phyloP scores from a whole-genome alignment of 2,888 invertebrate genomes.

The Crematogaster levior region DNA sequence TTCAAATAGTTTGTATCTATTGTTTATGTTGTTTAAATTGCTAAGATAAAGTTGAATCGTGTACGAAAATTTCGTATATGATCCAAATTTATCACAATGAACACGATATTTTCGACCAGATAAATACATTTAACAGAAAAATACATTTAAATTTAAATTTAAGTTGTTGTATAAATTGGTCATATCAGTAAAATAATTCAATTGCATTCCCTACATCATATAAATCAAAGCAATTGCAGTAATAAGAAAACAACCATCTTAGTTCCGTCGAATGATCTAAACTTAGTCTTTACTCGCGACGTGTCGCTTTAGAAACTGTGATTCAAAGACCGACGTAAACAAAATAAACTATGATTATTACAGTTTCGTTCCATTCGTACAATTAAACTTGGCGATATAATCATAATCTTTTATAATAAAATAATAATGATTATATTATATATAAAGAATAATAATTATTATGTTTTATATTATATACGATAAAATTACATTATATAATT shows the following conservation, averaged over 20 bases:
- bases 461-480: background rate
- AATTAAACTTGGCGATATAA: background rate
- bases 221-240: background rate
- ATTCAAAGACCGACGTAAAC: slow-evolving; percentile 1
- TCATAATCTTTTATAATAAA: background rate
- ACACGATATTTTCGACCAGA: background rate
- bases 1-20: background rate
- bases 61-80: background rate
- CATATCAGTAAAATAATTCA: background rate
- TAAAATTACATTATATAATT: background rate
- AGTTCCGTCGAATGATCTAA: slow-evolving; percentile 33
- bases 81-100: too few species aligned
- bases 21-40: too few species aligned
- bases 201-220: background rate
- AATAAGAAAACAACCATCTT: slow-evolving; percentile 55
- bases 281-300: slow-evolving; percentile 43
- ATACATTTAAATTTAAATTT: background rate
- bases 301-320: background rate
- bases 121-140: background rate
- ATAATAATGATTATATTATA: background rate
- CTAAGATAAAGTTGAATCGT: slow-evolving; percentile 23
- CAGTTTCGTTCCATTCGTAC: background rate
- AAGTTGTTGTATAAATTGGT: background rate
- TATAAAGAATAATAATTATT: background rate
- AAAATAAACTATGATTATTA: background rate